These are phyloP conservation scores for Enteromius viviparus DNA, from an alignment of 2,797 vertebrate genomes.

Conservation along the genomic window DNA sequence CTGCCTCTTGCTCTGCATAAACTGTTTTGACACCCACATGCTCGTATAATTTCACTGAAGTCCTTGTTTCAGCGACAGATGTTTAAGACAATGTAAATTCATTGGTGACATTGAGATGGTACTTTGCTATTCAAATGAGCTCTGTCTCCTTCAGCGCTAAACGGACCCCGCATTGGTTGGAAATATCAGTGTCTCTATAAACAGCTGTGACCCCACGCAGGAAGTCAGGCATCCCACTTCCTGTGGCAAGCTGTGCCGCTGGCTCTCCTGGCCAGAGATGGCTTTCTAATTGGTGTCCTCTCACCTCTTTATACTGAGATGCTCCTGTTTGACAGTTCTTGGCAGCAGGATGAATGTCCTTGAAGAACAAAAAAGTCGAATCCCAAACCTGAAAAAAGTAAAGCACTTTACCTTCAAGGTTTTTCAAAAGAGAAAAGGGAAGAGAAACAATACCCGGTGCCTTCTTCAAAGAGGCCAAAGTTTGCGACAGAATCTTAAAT, in stretches of 20 bases:
- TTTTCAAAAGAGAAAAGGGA: constrained; percentile 75
- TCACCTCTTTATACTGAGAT: constrained; percentile 90
- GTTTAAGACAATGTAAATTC: constrained; percentile 85
- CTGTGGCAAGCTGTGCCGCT: constrained; percentile 91
- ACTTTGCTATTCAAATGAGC: constrained; percentile 87
- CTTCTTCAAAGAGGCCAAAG: constrained; percentile 60
- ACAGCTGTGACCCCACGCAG: constrained; percentile 91
- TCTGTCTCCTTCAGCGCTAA: constrained; percentile 77
- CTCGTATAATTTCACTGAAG: constrained; percentile 75
- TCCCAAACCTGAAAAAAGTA: constrained; percentile 82
- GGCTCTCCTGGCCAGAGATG: constrained; percentile 87
- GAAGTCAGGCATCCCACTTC: constrained; percentile 86
- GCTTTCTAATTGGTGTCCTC: constrained; percentile 98
- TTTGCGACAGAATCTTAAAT: constrained; percentile 72
- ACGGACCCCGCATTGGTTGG: constrained; percentile 75
- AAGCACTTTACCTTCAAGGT: constrained; percentile 80
- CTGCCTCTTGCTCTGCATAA: constrained; percentile 55
- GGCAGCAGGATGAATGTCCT: constrained; percentile 94
- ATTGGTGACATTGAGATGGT: constrained; percentile 84
- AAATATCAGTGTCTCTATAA: constrained; percentile 79
- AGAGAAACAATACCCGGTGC: constrained; percentile 76
- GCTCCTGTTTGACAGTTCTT: constrained; percentile 92
- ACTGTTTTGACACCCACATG: constrained; percentile 75
- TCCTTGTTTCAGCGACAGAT: constrained; percentile 75
- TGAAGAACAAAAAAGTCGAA: constrained; percentile 86